phyloP scores from a whole-genome alignment of 2,797 vertebrate genomes.

The Hoplostethus atlanticus region DNA sequence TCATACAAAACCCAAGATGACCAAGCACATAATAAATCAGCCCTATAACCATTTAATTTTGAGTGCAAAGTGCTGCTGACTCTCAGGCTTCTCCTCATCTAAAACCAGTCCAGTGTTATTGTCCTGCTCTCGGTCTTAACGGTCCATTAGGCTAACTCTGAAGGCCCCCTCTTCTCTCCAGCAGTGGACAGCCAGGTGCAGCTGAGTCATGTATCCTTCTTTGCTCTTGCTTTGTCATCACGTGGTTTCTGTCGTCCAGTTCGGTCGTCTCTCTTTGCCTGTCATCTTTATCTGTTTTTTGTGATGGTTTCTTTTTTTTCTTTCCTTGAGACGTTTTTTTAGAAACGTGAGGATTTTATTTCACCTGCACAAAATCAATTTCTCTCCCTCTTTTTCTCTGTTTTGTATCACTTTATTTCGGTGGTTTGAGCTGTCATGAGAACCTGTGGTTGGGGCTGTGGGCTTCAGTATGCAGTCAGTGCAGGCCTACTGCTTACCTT shows the following conservation, averaged over 20 bases:
- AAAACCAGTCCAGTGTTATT: constrained; percentile 37
- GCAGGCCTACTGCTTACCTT: constrained; percentile 34
- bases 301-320: constrained; percentile 30
- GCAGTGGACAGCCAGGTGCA: constrained; percentile 36
- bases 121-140: constrained; percentile 18
- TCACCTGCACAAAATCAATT: constrained; percentile 28
- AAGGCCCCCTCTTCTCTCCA: constrained; percentile 38
- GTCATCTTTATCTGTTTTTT: constrained; percentile 21
- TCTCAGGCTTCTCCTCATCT: constrained; percentile 18
- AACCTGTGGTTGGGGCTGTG: too few species aligned
- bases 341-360: constrained; percentile 37
- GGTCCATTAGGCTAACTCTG: constrained; percentile 48
- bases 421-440: too few species aligned
- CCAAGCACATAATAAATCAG: constrained; percentile 4
- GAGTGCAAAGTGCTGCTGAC: neutral
- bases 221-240: constrained; percentile 20
- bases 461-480: too few species aligned
- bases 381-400: too few species aligned
- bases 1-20: neutral
- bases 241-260: constrained; percentile 1
- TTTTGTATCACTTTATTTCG: too few species aligned
- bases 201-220: constrained; percentile 45
- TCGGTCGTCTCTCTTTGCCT: constrained; percentile 13
- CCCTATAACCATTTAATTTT: neutral
- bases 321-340: constrained; percentile 26